Percentiles rank a stretch among this genome's conserved stretches.
These are phyloP conservation scores for Ceratotherium simum DNA, from an alignment of 2,113 vertebrate genomes.

Conservation along the genomic window DNA sequence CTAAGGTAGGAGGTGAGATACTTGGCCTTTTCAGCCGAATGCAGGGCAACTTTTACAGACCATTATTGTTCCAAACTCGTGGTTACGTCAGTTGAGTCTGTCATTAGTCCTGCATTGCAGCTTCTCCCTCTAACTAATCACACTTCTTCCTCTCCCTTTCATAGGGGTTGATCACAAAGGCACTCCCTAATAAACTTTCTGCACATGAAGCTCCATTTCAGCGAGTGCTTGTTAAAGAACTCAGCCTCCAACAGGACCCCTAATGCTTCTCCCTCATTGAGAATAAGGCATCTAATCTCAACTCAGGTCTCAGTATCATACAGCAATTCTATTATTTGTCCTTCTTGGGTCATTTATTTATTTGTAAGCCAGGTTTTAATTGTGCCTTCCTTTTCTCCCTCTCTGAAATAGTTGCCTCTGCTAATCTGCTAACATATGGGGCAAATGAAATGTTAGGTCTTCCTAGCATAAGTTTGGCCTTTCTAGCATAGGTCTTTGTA, in stretches of 20 bases:
- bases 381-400: background rate
- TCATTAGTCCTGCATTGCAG: background rate
- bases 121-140: background rate
- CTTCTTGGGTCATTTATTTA: background rate
- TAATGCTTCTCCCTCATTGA: background rate
- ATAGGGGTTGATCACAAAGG: background rate
- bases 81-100: background rate
- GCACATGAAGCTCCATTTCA: background rate
- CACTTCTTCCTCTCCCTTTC: background rate
- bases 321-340: background rate
- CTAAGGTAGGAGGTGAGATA: background rate
- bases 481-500: background rate
- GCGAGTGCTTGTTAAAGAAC: background rate
- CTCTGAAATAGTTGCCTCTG: background rate
- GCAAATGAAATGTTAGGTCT: background rate
- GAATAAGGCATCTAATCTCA: background rate
- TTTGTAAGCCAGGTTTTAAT: background rate
- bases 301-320: background rate
- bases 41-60: background rate
- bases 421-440: background rate
- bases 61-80: background rate
- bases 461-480: background rate
- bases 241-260: background rate
- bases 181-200: background rate
- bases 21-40: background rate